Evolutionary conservation across 1,140 invertebrate species (phyloP).

Genomic region (Venustaconcha ellipsiformis): DNA sequence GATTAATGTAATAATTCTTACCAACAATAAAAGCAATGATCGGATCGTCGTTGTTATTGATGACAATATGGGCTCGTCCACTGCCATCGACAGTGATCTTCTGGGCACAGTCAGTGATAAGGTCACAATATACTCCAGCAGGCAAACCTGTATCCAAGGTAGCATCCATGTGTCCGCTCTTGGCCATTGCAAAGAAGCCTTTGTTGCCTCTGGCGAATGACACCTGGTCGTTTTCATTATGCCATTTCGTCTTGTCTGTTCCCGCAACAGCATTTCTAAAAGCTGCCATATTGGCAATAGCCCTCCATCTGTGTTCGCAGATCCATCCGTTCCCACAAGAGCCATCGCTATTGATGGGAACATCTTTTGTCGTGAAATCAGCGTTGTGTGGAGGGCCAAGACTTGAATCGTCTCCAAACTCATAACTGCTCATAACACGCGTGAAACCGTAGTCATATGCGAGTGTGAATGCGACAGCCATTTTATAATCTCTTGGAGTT

Average conservation of each 20-base stretch:
- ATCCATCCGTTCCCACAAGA: constrained; percentile 85
- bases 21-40: constrained; percentile 82
- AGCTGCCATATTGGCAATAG: constrained; percentile 81
- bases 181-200: constrained; percentile 64
- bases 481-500: constrained; percentile 70
- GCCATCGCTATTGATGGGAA: constrained; percentile 67
- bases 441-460: constrained; percentile 81
- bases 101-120: constrained; percentile 83
- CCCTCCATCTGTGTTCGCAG: constrained; percentile 88
- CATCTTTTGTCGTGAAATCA: constrained; percentile 76
- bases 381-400: constrained; percentile 42
- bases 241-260: constrained; percentile 45
- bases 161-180: constrained; percentile 47
- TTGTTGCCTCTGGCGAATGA: constrained; percentile 61
- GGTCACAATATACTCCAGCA: constrained; percentile 85
- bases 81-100: constrained; percentile 75
- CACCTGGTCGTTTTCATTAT: constrained; percentile 53
- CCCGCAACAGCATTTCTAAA: constrained; percentile 54
- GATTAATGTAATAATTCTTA: constrained; percentile 8
- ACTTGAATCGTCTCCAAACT: constrained; percentile 59
- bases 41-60: constrained; percentile 77
- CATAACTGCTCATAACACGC: constrained; percentile 81
- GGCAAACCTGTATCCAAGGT: constrained; percentile 77
- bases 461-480: constrained; percentile 82
- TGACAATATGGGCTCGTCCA: constrained; percentile 76